Base-by-base conservation (phyloP, 2,888 invertebrate species). In the Andrena fulva region DNA sequence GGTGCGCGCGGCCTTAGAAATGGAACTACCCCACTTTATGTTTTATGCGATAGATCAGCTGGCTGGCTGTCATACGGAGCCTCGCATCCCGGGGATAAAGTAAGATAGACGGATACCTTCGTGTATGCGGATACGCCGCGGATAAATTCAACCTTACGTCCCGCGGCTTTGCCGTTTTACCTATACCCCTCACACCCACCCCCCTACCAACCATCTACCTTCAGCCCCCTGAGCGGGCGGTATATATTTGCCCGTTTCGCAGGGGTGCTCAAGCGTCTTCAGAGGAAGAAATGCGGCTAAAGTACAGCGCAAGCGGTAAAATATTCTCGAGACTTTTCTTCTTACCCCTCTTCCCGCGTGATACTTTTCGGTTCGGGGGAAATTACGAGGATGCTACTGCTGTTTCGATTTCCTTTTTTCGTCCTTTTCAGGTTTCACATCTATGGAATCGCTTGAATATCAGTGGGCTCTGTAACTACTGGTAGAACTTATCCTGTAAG, bases 1-100 rank as follows among this genome's bases (percentile, higher is more conserved):
- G 16, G 42, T 85, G 87, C 77, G 83, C 80, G 87, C 85, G 89
- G 90, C 92, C 92, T 92, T 91, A 92, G 92, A 92, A 93, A 93
- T 92, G 93, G 93, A 93, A 93, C 56, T 92, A 93, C 91, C 91
- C 92, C 92, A 92, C 93, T 93, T 93, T 93, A 93, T 93, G 93
- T 93, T 93, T 93, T 93, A 93, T 93, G 92, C 92, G 93, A 93
- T 93, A 93, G 93, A 93, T 93, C 93, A 93, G 93, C 93, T 91
- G 90, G 92, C 89, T 89, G 88, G 91, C 92, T 93, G 93, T 93
- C 93, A 92, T 93, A 93, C 91, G 91, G 88, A 87, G 90, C 89
- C 87, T 89, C 89, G 91, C 92, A 90, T 92, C 89, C 91, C 90
- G 89, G 91, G 93, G 92, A 93, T 93, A 92, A 93, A 93, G 93